Evolutionary conservation across 2,888 invertebrate genomes (phyloP).

Genomic region (Timema podura): DNA sequence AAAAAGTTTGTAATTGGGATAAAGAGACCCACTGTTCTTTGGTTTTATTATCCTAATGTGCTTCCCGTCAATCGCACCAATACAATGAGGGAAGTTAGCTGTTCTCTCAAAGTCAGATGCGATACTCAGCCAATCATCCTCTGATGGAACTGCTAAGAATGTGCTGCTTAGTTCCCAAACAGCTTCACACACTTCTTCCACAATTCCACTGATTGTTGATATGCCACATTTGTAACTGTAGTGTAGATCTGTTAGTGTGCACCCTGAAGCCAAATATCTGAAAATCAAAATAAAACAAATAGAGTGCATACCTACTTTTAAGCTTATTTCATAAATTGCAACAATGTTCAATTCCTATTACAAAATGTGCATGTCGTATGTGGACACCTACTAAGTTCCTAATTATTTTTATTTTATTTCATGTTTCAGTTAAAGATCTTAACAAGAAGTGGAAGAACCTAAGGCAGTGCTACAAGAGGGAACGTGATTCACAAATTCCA

Average conservation of each 20-base stretch:
- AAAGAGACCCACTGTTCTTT: neutral
- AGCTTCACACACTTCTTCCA: constrained; percentile 5
- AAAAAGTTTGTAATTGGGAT: neutral
- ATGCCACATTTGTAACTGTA: constrained; percentile 3
- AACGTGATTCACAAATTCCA: constrained; percentile 5
- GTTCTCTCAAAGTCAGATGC: neutral
- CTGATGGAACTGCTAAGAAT: constrained; percentile 3
- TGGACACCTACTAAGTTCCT: neutral
- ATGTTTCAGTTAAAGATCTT: neutral
- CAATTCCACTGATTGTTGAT: neutral
- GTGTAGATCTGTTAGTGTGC: constrained; percentile 7
- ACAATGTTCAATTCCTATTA: neutral
- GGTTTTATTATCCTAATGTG: constrained; percentile 9
- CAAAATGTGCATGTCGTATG: neutral
- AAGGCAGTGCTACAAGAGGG: constrained; percentile 1
- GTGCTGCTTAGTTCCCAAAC: constrained; percentile 7
- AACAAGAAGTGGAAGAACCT: constrained; percentile 7
- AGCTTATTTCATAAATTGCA: neutral
- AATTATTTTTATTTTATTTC: neutral
- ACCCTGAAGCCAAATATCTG: constrained; percentile 5
- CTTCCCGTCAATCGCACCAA: constrained; percentile 2
- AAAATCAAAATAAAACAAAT: neutral
- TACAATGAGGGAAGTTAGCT: neutral
- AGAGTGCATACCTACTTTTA: constrained; percentile 2
- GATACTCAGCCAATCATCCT: constrained; percentile 4